phyloP scores from a whole-genome alignment of 2,797 vertebrate species.

The Dallia pectoralis region DNA sequence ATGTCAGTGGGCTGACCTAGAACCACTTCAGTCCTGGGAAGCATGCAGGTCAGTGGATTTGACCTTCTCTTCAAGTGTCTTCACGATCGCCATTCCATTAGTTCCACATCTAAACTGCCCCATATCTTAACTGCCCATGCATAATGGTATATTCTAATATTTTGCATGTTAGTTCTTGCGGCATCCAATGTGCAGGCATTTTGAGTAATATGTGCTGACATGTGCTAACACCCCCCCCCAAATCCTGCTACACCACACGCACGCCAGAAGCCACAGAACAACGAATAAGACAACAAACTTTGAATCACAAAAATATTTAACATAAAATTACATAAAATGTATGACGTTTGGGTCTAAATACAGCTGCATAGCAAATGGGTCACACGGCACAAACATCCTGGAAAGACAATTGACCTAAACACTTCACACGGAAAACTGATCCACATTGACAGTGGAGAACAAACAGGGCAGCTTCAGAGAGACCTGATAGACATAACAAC shows the following conservation, averaged over 20 bases:
- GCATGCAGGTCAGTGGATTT: conserved; percentile 7
- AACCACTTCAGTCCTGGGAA: conserved; percentile 7
- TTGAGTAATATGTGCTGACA: conserved; percentile 50
- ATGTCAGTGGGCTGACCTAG: not conserved
- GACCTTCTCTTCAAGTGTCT: conserved; percentile 25
- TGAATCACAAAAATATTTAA: not conserved
- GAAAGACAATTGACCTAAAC: not conserved
- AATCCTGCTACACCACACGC: conserved; percentile 36
- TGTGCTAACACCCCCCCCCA: conserved; percentile 29
- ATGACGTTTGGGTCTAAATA: not conserved
- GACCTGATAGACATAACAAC: no score
- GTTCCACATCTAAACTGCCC: conserved; percentile 42
- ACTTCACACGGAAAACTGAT: not conserved
- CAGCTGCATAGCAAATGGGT: not conserved
- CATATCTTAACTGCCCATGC: conserved; percentile 50
- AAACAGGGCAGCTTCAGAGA: not conserved
- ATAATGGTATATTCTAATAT: conserved; percentile 53
- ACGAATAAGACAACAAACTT: not conserved
- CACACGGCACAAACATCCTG: no score
- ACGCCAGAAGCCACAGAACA: conserved; percentile 17
- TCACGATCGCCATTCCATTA: conserved; percentile 49
- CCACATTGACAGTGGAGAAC: not conserved
- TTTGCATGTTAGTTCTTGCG: conserved; percentile 61
- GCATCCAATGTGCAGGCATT: conserved; percentile 44
- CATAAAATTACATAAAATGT: not conserved